Percentiles rank a stretch among this genome's conserved stretches.
phyloP scores from a whole-genome alignment of 1,140 invertebrate species.

The Fopius arisanus region DNA sequence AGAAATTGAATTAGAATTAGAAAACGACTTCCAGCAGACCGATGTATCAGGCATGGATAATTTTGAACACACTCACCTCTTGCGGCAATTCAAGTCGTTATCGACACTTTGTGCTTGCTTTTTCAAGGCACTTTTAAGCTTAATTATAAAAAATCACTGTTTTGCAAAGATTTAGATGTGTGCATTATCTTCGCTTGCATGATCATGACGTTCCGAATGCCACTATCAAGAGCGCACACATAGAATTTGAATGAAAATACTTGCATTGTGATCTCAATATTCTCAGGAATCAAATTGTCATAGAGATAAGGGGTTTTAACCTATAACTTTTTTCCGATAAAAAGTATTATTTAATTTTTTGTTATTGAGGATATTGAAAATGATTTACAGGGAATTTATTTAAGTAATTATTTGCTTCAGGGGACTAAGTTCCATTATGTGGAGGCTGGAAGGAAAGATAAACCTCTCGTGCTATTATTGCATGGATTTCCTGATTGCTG shows the following conservation, averaged over 20 bases:
- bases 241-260: background rate
- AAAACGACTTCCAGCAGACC: too few relatives aligned
- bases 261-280: background rate
- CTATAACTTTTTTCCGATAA: too few relatives aligned
- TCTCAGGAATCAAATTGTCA: background rate
- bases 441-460: constrained; percentile 68
- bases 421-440: constrained; percentile 81
- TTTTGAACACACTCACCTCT: too few relatives aligned
- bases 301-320: too few relatives aligned
- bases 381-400: background rate
- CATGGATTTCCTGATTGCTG: constrained; percentile 85
- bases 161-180: background rate
- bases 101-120: background rate
- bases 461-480: constrained; percentile 72
- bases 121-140: constrained; percentile 11
- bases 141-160: background rate
- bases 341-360: background rate
- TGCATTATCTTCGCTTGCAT: constrained; percentile 15
- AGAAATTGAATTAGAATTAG: too few relatives aligned
- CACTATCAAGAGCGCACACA: background rate
- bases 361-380: background rate
- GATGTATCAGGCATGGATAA: too few relatives aligned
- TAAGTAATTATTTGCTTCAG: constrained; percentile 55
- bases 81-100: too few relatives aligned
- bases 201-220: constrained; percentile 23